phyloP scores from a whole-genome alignment of 2,113 vertebrate species.

The Corythoichthys haematopterus region DNA sequence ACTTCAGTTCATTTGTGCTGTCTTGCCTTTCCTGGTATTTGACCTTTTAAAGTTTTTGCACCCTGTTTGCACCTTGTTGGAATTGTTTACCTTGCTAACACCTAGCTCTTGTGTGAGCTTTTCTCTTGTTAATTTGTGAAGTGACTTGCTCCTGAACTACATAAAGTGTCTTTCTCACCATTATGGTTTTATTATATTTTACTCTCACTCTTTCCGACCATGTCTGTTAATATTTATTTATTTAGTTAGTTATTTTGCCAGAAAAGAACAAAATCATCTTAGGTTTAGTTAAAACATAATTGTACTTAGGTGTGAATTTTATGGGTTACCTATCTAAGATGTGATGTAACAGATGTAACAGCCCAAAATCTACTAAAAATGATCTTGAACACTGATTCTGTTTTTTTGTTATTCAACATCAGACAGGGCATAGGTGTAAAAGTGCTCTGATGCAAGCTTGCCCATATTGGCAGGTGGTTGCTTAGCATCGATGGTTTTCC shows the following conservation, averaged over 20 bases:
- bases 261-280: neutral
- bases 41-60: neutral
- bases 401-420: too few species aligned
- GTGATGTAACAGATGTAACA: too few species aligned
- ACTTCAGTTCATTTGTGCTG: constrained; percentile 1
- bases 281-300: neutral
- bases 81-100: neutral
- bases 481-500: too few species aligned
- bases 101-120: neutral
- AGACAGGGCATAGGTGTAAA: too few species aligned
- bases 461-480: too few species aligned
- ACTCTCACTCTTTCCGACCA: neutral
- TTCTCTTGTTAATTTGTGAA: neutral
- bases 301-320: neutral
- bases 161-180: neutral
- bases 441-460: too few species aligned
- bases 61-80: neutral
- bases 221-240: too few species aligned
- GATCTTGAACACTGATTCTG: too few species aligned
- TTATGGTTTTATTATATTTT: neutral
- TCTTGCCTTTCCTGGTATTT: neutral
- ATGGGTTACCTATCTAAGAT: too few species aligned
- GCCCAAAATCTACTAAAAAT: too few species aligned
- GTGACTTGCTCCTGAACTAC: neutral
- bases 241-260: too few species aligned